A percentile compares a stretch with the other conserved stretches of the same genome.
Evolutionary conservation across 2,113 vertebrate species (phyloP).

Genomic region (Bombycilla garrulus): DNA sequence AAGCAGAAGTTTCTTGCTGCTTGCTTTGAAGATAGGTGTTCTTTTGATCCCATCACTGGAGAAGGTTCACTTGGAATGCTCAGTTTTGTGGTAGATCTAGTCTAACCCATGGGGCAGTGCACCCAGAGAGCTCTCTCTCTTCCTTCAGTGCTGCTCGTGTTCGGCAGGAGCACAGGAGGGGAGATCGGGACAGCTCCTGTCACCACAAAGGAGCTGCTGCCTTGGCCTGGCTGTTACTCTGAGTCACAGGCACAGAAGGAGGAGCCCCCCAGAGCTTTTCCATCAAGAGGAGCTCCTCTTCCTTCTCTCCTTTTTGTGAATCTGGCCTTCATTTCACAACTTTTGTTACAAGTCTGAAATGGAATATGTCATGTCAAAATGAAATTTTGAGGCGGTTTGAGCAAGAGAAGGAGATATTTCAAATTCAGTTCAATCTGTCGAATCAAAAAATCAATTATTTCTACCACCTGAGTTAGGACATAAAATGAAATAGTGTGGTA

Average conservation of each 20-base stretch:
- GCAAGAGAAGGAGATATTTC: not conserved
- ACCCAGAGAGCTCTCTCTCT: not conserved
- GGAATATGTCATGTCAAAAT: not conserved
- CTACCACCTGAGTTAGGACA: not conserved
- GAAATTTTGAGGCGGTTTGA: slow-evolving; percentile 3
- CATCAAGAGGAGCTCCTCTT: not conserved
- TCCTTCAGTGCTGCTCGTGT: not conserved
- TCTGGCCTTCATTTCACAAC: not conserved
- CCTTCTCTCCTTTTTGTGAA: not conserved
- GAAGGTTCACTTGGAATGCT: not conserved
- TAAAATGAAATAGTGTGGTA: not conserved
- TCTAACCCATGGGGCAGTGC: not conserved
- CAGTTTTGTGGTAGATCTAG: not conserved
- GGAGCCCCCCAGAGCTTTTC: not conserved
- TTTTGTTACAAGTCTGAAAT: not conserved
- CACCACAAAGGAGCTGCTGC: fast-evolving
- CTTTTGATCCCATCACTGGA: not conserved
- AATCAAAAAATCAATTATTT: slow-evolving; percentile 15
- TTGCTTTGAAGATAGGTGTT: not conserved
- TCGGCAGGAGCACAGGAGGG: not conserved
- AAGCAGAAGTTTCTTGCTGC: not conserved
- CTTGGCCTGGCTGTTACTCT: not conserved
- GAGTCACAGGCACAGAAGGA: not conserved
- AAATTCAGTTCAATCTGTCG: not conserved
- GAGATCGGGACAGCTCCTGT: not conserved